Conservation (phyloP, 1,140 invertebrate genomes). For the Macrosteles quadrilineatus region DNA sequence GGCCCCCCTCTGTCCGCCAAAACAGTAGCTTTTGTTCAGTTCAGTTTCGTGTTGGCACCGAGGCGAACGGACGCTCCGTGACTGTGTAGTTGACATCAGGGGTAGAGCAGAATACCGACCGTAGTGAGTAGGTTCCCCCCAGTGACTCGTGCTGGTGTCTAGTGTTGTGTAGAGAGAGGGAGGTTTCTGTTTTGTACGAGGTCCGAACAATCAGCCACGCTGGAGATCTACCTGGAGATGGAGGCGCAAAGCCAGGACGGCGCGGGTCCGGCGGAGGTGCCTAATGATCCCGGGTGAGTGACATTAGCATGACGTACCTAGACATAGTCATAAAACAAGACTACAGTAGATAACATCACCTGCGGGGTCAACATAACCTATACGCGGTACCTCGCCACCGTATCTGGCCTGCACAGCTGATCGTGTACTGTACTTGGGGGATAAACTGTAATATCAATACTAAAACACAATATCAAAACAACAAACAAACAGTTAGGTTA, state of each 20-base stretch:
- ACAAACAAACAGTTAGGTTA: too few relatives aligned
- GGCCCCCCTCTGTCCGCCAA: constrained; percentile 18
- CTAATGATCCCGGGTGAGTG: constrained; percentile 40
- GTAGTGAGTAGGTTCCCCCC: not conserved
- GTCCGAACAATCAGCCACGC: not conserved
- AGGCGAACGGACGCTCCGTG: not conserved
- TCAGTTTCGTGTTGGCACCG: constrained; percentile 15
- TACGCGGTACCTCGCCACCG: too few relatives aligned
- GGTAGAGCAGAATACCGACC: not conserved
- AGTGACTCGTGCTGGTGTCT: not conserved
- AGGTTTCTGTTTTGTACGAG: not conserved
- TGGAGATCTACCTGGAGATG: constrained; percentile 32
- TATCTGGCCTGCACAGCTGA: too few relatives aligned
- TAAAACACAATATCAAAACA: too few relatives aligned
- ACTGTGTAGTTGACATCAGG: not conserved
- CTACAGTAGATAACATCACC: too few relatives aligned
- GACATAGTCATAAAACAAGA: too few relatives aligned
- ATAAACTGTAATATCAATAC: too few relatives aligned
- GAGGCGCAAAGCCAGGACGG: constrained; percentile 39
- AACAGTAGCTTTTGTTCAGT: constrained; percentile 28
- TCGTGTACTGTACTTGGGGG: too few relatives aligned
- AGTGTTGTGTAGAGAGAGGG: not conserved
- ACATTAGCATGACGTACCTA: too few relatives aligned
- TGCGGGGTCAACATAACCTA: too few relatives aligned
- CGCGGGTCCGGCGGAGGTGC: constrained; percentile 38